A percentile compares a stretch with the other conserved stretches of the same genome.
Evolutionary conservation across 2,888 invertebrate species (phyloP).

Genomic region (Lasioglossum figueresi): DNA sequence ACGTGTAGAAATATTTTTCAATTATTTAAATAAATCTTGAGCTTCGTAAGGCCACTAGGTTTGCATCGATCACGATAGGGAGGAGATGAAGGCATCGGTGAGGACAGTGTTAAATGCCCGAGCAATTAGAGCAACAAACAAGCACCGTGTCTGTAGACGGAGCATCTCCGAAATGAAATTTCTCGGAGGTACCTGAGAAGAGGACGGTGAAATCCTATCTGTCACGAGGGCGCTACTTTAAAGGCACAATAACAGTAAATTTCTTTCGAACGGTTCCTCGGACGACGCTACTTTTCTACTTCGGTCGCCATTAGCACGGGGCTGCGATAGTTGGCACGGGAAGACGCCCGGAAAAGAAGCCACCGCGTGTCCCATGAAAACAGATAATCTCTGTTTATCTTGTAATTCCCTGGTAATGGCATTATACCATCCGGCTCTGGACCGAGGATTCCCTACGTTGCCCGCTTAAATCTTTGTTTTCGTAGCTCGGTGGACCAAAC

Average conservation of each 20-base stretch:
- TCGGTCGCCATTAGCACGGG: conserved; percentile 30
- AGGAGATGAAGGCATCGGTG: neutral
- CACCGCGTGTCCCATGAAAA: conserved; percentile 55
- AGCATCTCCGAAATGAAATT: conserved; percentile 34
- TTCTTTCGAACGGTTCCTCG: conserved; percentile 21
- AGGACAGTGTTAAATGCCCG: neutral
- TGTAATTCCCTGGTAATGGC: conserved; percentile 76
- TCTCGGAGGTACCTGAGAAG: conserved; percentile 19
- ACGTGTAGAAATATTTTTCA: neutral
- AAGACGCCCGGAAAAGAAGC: conserved; percentile 45
- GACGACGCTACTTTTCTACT: neutral
- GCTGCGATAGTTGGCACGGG: conserved; percentile 38
- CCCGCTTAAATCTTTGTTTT: conserved; percentile 77
- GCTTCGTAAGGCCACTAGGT: neutral
- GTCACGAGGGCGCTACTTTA: conserved; percentile 16
- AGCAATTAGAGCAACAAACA: neutral
- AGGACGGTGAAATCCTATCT: conserved; percentile 20
- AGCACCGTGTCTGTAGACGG: neutral
- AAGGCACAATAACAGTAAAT: conserved; percentile 46
- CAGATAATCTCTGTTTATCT: conserved; percentile 79
- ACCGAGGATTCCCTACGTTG: conserved; percentile 64
- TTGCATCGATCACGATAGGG: neutral
- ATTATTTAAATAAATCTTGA: neutral
- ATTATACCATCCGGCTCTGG: conserved; percentile 70
- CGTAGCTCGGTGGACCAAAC: conserved; percentile 51